Conservation (phyloP, 2,113 vertebrate genomes). For the Oryzias melastigma region DNA sequence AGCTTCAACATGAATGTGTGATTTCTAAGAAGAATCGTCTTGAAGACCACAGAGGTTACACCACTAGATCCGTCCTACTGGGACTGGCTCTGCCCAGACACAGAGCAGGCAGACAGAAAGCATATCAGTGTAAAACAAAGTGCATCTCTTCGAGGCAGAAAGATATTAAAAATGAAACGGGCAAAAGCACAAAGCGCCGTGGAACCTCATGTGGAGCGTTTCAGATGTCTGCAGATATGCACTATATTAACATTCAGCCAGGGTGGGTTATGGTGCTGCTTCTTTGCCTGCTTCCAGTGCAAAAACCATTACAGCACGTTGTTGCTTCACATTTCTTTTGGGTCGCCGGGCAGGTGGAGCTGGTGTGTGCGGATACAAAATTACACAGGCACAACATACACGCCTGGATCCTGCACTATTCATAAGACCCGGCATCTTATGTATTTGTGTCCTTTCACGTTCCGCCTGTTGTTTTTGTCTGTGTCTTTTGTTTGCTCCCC, state of each 20-base stretch:
- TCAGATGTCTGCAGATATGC: slow-evolving; percentile 65
- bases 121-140: slow-evolving; percentile 71
- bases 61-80: slow-evolving; percentile 25
- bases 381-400: slow-evolving; percentile 16
- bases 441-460: slow-evolving; percentile 15
- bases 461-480: slow-evolving; percentile 1
- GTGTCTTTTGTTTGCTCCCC: slow-evolving; percentile 6
- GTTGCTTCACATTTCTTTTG: slow-evolving; percentile 39
- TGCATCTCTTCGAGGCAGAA: slow-evolving; percentile 55
- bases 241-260: slow-evolving; percentile 63
- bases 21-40: slow-evolving; percentile 4
- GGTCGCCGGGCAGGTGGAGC: slow-evolving; percentile 31
- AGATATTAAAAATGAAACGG: slow-evolving; percentile 70
- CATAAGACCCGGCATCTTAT: slow-evolving; percentile 9
- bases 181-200: slow-evolving; percentile 50
- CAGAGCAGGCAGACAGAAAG: slow-evolving; percentile 55
- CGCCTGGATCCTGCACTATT: slow-evolving; percentile 27
- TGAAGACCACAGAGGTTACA: slow-evolving; percentile 38
- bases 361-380: slow-evolving; percentile 13
- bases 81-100: slow-evolving; percentile 41
- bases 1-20: slow-evolving; percentile 7
- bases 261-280: slow-evolving; percentile 48
- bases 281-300: slow-evolving; percentile 44
- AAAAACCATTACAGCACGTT: slow-evolving; percentile 29
- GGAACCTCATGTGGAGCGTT: slow-evolving; percentile 56